Evolutionary conservation across 2,888 invertebrate species (phyloP), one percentile per base, ranked within the genome.

Genomic region (Parthenolecanium corni): DNA sequence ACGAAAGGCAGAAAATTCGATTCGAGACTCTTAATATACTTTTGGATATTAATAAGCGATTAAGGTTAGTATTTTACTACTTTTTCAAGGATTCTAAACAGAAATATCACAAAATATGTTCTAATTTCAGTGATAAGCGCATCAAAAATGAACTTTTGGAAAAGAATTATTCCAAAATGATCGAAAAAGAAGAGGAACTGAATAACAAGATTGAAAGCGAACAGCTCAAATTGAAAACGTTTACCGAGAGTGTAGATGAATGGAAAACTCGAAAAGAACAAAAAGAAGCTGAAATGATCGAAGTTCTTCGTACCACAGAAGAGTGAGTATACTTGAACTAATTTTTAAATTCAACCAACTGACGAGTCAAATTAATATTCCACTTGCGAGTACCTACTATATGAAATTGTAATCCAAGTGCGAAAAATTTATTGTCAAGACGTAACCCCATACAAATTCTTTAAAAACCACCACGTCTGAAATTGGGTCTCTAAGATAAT

Each of bases 41-140:
- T 9, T 11, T 61, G n/a, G 51, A 51, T 9, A 49, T 61, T 21
- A 16, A 57, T 20, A 57, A 36, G 31, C 31, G 44, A 14, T 16
- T 47, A 16, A 46, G 31, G 57, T 57, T 24, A 11, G 20, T 4
- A 16, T 42, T 5, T 18, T 18, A 6, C n/a, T n/a, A n/a, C n/a
- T n/a, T n/a, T n/a, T n/a, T n/a, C n/a, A n/a, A n/a, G n/a, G n/a
- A n/a, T n/a, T n/a, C n/a, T n/a, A n/a, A n/a, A n/a, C n/a, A n/a
- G n/a, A n/a, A n/a, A n/a, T n/a, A n/a, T n/a, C n/a, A n/a, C n/a
- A n/a, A n/a, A n/a, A 31, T 9, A 49, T 46, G n/a, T 11, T 11
- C n/a, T 31, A 31, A 38, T 61, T 61, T 20, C 40, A 61, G 61
- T 36, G 51, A 61, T 20, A 61, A 38, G 38, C 31, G 38, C 11